Percentiles rank a stretch among this genome's conserved stretches.
Evolutionary conservation across 1,140 invertebrate genomes (phyloP).

Genomic region (Aphaenogaster floridana): DNA sequence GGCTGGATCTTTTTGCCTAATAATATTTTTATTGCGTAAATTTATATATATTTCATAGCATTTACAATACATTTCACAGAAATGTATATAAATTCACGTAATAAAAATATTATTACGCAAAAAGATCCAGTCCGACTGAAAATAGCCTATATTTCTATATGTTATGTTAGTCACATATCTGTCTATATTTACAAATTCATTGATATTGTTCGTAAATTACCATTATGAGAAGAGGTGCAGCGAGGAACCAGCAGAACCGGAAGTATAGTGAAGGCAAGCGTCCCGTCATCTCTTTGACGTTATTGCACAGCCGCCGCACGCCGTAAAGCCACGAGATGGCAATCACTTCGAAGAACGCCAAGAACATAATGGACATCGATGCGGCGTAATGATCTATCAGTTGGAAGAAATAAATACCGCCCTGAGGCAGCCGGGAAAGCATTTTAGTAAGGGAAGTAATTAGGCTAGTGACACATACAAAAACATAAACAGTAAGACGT

Average conservation of each 20-base stretch:
- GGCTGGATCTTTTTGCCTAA: too few species aligned
- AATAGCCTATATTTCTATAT: too few species aligned
- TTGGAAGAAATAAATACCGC: constrained; percentile 97
- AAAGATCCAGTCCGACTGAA: too few species aligned
- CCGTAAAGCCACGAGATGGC: constrained; percentile 97
- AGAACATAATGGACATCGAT: constrained; percentile 95
- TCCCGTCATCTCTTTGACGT: constrained; percentile 96
- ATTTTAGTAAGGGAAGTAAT: not conserved
- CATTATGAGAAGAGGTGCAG: constrained; percentile 93
- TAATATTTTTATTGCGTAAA: too few species aligned
- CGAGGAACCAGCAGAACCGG: constrained; percentile 94
- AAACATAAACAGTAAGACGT: too few species aligned
- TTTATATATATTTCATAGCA: too few species aligned
- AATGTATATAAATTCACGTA: too few species aligned
- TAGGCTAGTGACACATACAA: too few species aligned
- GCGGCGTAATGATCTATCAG: constrained; percentile 97
- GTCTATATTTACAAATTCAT: not conserved
- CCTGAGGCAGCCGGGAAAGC: constrained; percentile 85
- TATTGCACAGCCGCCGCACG: constrained; percentile 92
- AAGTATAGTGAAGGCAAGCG: constrained; percentile 93
- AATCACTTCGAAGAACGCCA: constrained; percentile 97
- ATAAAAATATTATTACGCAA: too few species aligned
- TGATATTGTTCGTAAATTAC: constrained; percentile 82
- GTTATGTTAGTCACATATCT: too few species aligned
- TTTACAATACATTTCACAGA: too few species aligned